phyloP scores from a whole-genome alignment of 2,113 vertebrate species.

The Vulpes lagopus region DNA sequence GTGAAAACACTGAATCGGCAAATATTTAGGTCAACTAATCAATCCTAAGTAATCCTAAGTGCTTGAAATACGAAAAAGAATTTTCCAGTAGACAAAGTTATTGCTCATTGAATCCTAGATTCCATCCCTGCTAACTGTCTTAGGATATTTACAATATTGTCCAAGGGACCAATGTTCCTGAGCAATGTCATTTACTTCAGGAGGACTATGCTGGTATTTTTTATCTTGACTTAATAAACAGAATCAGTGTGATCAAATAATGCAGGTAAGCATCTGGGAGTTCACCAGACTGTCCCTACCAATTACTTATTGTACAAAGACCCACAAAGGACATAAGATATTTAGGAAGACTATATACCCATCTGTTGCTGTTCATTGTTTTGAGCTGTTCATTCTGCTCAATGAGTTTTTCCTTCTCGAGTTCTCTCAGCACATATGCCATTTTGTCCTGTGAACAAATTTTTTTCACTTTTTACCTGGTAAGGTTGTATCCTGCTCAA shows the following conservation, averaged over 20 bases:
- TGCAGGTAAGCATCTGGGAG: not conserved
- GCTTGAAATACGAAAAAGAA: not conserved
- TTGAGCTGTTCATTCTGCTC: not conserved
- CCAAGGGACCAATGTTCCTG: not conserved
- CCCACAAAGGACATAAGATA: not conserved
- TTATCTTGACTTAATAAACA: not conserved
- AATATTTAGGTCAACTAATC: conserved; percentile 32
- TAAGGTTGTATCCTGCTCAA: not conserved
- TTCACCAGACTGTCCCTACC: not conserved
- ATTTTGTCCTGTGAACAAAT: not conserved
- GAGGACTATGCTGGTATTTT: not conserved
- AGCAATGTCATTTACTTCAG: not conserved
- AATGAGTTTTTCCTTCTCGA: not conserved
- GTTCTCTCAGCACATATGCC: not conserved
- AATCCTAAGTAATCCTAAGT: not conserved
- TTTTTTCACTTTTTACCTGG: not conserved
- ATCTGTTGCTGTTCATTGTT: not conserved
- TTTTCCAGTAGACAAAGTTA: conserved; percentile 22
- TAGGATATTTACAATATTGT: not conserved
- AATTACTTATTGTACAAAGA: not conserved
- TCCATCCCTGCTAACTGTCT: not conserved
- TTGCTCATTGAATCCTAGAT: not conserved
- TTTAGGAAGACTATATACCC: not conserved
- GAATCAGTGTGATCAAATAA: not conserved
- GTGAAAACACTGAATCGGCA: conserved; percentile 5